A percentile compares a stretch with the other conserved stretches of the same genome.
These are phyloP conservation scores for Drepana falcataria DNA, from an alignment of 2,888 invertebrate species.

Conservation along the genomic window DNA sequence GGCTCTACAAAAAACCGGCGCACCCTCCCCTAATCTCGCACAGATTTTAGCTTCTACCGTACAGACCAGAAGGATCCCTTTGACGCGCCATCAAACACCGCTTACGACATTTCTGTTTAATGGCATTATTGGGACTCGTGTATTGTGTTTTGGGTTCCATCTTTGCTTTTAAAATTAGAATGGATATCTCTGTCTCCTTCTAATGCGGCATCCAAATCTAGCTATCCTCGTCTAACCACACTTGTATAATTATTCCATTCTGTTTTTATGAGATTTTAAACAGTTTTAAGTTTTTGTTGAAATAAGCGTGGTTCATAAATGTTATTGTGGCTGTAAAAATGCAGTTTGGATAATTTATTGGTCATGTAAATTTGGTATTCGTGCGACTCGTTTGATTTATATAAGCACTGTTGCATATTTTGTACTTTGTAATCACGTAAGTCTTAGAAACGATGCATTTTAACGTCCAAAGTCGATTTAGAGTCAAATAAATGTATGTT, in stretches of 20 bases:
- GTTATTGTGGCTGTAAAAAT: slow-evolving; percentile 70
- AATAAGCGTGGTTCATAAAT: slow-evolving; percentile 68
- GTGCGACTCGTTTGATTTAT: slow-evolving; percentile 54
- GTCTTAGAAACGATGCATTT: slow-evolving; percentile 1
- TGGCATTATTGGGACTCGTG: slow-evolving; percentile 62
- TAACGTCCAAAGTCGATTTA: too few relatives aligned
- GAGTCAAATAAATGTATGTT: too few relatives aligned
- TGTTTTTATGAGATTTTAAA: slow-evolving; percentile 72
- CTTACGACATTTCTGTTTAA: slow-evolving; percentile 54
- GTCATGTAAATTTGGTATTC: slow-evolving; percentile 59
- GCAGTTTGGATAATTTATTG: slow-evolving; percentile 71
- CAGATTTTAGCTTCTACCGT: slow-evolving; percentile 59
- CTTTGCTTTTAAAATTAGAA: slow-evolving; percentile 78
- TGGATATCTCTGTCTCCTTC: slow-evolving; percentile 55
- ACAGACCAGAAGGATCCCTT: slow-evolving; percentile 51
- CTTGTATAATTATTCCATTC: slow-evolving; percentile 66
- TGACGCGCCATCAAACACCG: slow-evolving; percentile 44
- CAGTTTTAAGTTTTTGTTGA: slow-evolving; percentile 71
- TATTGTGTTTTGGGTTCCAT: slow-evolving; percentile 76
- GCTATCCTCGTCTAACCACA: slow-evolving; percentile 51
- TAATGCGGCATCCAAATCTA: slow-evolving; percentile 24
- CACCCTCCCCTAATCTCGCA: slow-evolving; percentile 40
- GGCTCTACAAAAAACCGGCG: slow-evolving; percentile 51
- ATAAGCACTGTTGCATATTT: slow-evolving; percentile 29
- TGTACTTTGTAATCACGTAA: slow-evolving; percentile 32